A percentile compares a stretch with the other conserved stretches of the same genome.
Evolutionary conservation across 1,140 invertebrate species (phyloP).

Genomic region (Apolygus lucorum): DNA sequence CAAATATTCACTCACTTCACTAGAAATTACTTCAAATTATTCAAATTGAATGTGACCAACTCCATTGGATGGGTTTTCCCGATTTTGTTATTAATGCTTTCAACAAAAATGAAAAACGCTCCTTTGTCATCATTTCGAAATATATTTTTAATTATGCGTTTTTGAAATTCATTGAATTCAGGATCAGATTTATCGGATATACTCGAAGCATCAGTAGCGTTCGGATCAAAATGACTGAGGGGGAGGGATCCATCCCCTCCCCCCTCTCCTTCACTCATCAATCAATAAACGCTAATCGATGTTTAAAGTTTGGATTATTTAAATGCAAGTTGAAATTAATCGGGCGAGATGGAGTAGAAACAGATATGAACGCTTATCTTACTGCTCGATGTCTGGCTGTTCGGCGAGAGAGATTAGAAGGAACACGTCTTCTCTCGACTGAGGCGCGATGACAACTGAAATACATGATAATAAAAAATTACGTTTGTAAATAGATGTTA

Average conservation of each 20-base stretch:
- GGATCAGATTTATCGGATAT: no score
- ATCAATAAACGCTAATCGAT: no score
- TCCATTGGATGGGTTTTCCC: constrained; percentile 7
- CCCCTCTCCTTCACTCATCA: background rate
- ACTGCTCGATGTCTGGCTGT: background rate
- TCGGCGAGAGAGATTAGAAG: background rate
- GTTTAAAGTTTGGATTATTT: no score
- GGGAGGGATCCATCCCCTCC: background rate
- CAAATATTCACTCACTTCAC: no score
- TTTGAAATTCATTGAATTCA: background rate
- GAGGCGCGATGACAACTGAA: background rate
- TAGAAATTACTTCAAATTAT: no score
- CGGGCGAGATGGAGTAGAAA: background rate
- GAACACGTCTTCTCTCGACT: background rate
- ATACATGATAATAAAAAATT: no score
- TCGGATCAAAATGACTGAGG: background rate
- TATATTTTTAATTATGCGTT: no score
- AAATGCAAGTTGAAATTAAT: no score
- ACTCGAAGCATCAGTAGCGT: no score
- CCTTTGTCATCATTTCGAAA: background rate
- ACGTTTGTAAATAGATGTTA: no score
- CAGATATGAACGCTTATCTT: background rate
- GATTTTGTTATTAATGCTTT: background rate
- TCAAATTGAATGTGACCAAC: no score
- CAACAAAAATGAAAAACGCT: background rate